phyloP scores from a whole-genome alignment of 2,888 invertebrate species.

The Pecten maximus region DNA sequence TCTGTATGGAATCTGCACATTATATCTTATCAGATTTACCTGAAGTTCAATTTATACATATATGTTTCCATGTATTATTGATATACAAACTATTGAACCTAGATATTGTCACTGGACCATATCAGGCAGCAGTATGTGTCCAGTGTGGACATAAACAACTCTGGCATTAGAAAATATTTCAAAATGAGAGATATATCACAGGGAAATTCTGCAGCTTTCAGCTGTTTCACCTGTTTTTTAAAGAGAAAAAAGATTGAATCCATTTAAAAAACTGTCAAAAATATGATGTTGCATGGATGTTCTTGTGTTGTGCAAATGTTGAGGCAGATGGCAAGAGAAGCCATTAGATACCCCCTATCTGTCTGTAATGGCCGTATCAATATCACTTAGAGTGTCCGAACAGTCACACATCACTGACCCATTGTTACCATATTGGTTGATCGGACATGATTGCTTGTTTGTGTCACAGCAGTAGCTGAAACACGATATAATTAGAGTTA shows the following conservation, averaged over 20 bases:
- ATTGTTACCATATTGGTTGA: background rate
- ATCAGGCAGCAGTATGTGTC: background rate
- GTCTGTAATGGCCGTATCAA: background rate
- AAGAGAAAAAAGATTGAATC: background rate
- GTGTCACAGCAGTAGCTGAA: background rate
- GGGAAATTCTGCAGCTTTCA: background rate
- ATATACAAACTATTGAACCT: background rate
- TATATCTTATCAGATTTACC: slow-evolving; percentile 3
- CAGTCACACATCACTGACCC: background rate
- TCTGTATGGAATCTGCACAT: background rate
- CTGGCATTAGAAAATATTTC: too few species aligned
- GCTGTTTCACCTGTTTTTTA: background rate
- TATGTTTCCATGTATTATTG: background rate
- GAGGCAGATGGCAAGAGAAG: background rate
- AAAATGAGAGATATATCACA: too few species aligned
- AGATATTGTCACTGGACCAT: slow-evolving; percentile 6
- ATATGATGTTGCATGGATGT: background rate
- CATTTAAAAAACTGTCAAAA: background rate
- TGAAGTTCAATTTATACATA: background rate
- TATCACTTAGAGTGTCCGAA: background rate
- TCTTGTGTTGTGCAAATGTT: background rate
- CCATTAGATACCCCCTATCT: slow-evolving; percentile 27
- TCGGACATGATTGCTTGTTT: background rate
- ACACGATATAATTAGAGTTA: background rate
- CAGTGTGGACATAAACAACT: background rate